A percentile compares a stretch with the other conserved stretches of the same genome.
Conservation (phyloP, 2,113 vertebrate genomes). For the Parus major region DNA sequence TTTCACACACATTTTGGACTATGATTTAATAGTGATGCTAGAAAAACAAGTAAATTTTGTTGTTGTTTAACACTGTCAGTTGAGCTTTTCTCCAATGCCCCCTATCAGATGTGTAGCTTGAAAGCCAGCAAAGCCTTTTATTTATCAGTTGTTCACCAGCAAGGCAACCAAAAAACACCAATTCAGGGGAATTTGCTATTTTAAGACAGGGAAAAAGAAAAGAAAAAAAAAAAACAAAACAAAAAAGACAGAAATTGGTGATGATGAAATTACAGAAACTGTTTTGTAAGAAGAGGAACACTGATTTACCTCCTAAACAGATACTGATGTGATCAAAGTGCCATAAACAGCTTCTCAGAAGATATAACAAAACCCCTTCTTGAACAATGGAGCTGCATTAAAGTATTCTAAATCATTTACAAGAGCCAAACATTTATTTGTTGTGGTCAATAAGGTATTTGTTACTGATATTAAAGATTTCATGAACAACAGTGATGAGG, state of each 20-base stretch:
- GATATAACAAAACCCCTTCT: neutral
- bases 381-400: neutral
- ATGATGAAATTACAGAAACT: slow-evolving; percentile 3
- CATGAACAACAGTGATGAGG: neutral
- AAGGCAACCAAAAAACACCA: neutral
- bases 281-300: neutral
- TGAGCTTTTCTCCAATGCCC: neutral
- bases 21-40: neutral
- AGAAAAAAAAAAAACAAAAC: no score
- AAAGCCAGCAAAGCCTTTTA: neutral
- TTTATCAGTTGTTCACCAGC: neutral
- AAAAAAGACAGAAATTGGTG: neutral
- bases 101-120: neutral
- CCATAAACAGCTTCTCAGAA: neutral
- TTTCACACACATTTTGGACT: neutral
- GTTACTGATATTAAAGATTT: neutral
- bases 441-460: neutral
- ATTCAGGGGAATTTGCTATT: neutral
- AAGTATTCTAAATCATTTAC: neutral
- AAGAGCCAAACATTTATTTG: neutral
- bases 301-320: slow-evolving; percentile 15
- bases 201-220: neutral
- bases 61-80: neutral
- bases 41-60: neutral
- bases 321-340: neutral